phyloP scores from a whole-genome alignment of 2,797 vertebrate genomes.

The Podarcis lilfordi region DNA sequence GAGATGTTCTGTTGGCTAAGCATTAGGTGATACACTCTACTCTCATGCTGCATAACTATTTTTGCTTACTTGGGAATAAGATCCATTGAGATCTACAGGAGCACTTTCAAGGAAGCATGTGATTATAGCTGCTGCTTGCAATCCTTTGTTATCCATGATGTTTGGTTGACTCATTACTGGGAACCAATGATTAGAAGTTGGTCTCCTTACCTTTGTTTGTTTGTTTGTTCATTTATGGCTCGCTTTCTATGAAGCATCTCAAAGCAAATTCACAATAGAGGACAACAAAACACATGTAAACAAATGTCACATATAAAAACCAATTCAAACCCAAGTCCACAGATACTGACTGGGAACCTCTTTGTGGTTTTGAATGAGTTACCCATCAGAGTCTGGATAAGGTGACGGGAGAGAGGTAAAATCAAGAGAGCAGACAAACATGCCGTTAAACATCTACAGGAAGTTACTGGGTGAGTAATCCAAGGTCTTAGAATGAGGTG shows the following conservation, averaged over 20 bases:
- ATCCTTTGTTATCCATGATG: neutral
- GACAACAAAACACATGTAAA: too few species aligned
- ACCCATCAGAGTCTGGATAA: neutral
- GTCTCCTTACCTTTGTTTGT: neutral
- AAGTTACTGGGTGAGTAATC: neutral
- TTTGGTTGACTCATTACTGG: neutral
- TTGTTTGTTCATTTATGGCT: too few species aligned
- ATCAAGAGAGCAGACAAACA: neutral
- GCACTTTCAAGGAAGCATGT: neutral
- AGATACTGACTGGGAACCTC: too few species aligned
- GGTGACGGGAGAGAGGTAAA: neutral
- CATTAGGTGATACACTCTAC: neutral
- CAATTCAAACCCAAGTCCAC: too few species aligned
- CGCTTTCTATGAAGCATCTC: too few species aligned
- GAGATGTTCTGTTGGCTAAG: neutral
- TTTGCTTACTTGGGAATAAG: neutral
- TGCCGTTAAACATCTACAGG: neutral
- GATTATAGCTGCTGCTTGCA: neutral
- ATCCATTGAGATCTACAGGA: neutral
- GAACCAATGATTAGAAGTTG: neutral
- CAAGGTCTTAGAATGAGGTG: neutral
- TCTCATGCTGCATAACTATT: neutral
- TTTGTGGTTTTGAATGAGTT: neutral
- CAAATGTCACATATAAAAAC: too few species aligned
- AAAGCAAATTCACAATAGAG: too few species aligned